Percentiles rank a stretch among this genome's conserved stretches.
These are phyloP conservation scores for Leptothorax acervorum DNA, from an alignment of 2,888 invertebrate genomes.

Conservation along the genomic window DNA sequence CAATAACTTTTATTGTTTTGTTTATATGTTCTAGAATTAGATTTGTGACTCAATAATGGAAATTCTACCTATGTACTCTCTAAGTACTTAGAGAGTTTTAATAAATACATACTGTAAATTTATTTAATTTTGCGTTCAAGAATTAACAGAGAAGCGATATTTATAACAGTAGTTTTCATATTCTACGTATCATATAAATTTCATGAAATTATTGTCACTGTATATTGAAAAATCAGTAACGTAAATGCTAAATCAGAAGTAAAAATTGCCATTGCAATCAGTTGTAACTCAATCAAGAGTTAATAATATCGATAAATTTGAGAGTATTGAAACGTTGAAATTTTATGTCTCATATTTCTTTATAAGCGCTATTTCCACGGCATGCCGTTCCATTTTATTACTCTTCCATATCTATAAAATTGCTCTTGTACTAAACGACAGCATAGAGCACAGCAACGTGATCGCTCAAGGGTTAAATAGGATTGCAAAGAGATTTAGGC, in stretches of 20 bases:
- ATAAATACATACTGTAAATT: neutral
- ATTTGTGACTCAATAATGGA: neutral
- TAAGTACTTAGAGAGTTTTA: neutral
- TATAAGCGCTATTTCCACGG: slow-evolving; percentile 3
- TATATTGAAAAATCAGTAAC: neutral
- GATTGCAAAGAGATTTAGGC: slow-evolving; percentile 21
- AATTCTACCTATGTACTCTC: neutral
- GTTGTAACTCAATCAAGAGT: neutral
- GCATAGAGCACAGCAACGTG: slow-evolving; percentile 27
- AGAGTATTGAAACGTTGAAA: slow-evolving; percentile 27
- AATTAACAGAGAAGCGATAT: neutral
- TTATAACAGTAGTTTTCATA: neutral
- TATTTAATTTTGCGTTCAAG: neutral
- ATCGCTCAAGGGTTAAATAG: slow-evolving; percentile 40
- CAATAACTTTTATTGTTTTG: neutral
- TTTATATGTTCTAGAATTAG: neutral
- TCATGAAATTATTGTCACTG: neutral
- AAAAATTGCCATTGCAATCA: slow-evolving; percentile 12
- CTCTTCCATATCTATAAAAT: slow-evolving; percentile 39
- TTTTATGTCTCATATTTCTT: slow-evolving; percentile 31
- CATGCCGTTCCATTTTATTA: slow-evolving; percentile 24
- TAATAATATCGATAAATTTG: slow-evolving; percentile 24
- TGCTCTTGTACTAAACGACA: slow-evolving; percentile 21
- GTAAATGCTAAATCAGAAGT: slow-evolving; percentile 9
- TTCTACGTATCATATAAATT: neutral